phyloP scores from a whole-genome alignment of 2,113 vertebrate genomes.

The Cricetomys ansorgei region DNA sequence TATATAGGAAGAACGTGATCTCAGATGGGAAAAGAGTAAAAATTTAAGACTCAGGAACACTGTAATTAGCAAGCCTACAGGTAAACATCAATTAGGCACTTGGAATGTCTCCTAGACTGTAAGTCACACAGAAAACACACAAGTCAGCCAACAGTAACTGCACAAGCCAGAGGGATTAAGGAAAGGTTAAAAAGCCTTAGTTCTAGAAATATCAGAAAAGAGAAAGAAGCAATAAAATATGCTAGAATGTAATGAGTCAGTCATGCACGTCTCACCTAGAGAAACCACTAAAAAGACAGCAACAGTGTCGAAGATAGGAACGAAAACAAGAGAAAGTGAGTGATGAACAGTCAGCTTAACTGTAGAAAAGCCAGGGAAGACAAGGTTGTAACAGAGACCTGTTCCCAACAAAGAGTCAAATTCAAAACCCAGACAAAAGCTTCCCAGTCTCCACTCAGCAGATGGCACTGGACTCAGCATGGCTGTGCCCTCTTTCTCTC shows the following conservation, averaged over 20 bases:
- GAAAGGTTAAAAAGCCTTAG: neutral
- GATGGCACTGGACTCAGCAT: rapidly evolving
- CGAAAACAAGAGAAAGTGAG: neutral
- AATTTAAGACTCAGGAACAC: neutral
- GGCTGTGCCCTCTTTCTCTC: neutral
- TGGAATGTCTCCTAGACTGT: neutral
- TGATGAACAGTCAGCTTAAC: neutral
- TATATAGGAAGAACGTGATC: neutral
- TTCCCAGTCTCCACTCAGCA: too few relatives aligned
- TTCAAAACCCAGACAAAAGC: neutral
- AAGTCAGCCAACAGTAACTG: neutral
- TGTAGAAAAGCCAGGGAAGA: neutral
- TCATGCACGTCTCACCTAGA: neutral
- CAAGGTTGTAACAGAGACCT: neutral
- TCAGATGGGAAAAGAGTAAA: neutral
- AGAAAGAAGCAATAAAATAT: neutral
- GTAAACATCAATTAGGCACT: neutral
- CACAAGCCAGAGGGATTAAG: neutral
- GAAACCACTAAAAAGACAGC: neutral
- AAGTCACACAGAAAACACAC: neutral
- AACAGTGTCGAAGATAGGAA: neutral
- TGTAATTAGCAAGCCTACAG: neutral
- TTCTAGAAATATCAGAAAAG: neutral
- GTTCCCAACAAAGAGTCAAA: neutral
- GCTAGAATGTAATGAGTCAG: neutral